Percentiles rank a stretch among this genome's conserved stretches.
phyloP scores from a whole-genome alignment of 1,140 invertebrate species.

The Papilio polytes region DNA sequence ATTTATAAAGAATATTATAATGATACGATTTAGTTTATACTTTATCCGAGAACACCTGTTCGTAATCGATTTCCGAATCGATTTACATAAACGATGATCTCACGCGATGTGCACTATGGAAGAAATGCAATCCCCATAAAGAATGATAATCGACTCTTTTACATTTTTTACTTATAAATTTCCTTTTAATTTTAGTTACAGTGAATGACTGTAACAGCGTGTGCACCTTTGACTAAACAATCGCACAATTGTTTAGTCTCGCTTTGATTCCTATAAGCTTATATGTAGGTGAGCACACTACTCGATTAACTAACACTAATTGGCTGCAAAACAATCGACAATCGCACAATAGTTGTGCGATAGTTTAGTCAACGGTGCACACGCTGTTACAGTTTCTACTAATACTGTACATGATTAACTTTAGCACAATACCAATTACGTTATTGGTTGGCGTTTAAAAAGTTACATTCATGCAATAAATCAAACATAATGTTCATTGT shows the following conservation, averaged over 20 bases:
- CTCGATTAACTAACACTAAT: no score
- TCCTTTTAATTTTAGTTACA: not conserved
- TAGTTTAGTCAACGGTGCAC: no score
- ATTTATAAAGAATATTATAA: not conserved
- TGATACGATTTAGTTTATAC: not conserved
- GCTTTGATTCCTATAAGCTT: no score
- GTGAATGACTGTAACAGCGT: no score
- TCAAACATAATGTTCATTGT: conserved; percentile 10
- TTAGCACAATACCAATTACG: not conserved
- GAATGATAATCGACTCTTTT: not conserved
- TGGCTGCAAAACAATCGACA: no score
- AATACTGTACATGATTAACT: no score
- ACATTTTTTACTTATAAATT: not conserved
- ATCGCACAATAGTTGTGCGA: no score
- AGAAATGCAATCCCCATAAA: not conserved
- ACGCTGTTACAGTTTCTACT: no score
- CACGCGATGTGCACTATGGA: conserved; percentile 37
- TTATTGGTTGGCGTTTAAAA: not conserved
- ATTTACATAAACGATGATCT: conserved; percentile 34
- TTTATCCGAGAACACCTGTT: conserved; percentile 28
- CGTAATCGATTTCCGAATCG: conserved; percentile 17
- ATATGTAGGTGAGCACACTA: no score
- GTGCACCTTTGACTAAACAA: no score
- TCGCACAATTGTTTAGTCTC: no score
- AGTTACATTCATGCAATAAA: conserved; percentile 10